These are phyloP conservation scores for Ridgeia piscesae DNA, from an alignment of 1,140 invertebrate genomes.

Conservation along the genomic window DNA sequence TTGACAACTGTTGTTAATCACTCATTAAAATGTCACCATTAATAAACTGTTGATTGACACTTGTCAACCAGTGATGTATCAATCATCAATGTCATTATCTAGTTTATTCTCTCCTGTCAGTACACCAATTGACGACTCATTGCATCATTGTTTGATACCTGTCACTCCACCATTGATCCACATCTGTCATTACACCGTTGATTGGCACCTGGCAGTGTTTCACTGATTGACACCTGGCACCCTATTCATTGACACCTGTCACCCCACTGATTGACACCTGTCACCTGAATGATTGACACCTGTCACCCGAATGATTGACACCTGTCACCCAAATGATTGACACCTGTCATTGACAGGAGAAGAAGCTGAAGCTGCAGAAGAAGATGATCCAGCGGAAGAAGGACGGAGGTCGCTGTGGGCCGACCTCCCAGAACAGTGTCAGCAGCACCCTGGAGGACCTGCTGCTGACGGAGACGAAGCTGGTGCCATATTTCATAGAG, in stretches of 20 bases:
- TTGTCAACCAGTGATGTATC: too few species aligned
- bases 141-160: not conserved
- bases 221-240: not conserved
- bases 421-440: conserved; percentile 57
- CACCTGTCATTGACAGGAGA: conserved; percentile 49
- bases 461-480: conserved; percentile 76
- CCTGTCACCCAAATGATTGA: not conserved
- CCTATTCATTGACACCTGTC: not conserved
- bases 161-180: not conserved
- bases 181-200: not conserved
- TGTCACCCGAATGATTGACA: not conserved
- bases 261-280: not conserved
- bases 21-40: too few species aligned
- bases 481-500: conserved; percentile 87
- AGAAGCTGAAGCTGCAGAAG: conserved; percentile 72
- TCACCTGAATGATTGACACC: not conserved
- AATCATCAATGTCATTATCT: too few species aligned
- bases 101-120: too few species aligned
- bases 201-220: not conserved
- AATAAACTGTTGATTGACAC: too few species aligned
- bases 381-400: conserved; percentile 61
- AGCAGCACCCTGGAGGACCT: conserved; percentile 65
- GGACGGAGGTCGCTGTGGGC: conserved; percentile 63
- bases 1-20: too few species aligned
- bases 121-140: not conserved